phyloP scores from a whole-genome alignment of 2,888 invertebrate species.

The Colletes collaris region DNA sequence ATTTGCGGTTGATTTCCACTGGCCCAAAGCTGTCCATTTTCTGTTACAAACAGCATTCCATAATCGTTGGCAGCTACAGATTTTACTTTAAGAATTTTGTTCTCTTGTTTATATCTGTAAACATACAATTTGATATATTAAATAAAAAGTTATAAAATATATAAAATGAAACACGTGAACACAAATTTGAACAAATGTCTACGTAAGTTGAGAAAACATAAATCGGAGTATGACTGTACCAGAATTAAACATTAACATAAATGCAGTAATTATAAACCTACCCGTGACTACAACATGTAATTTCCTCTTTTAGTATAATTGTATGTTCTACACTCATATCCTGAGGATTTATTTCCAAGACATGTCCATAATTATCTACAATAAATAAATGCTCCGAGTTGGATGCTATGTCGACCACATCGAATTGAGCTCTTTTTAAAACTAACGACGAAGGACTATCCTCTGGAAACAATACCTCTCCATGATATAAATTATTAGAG shows the following conservation, averaged over 20 bases:
- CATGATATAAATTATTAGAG: conserved; percentile 82
- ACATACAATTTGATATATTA: conserved; percentile 3
- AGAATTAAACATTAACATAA: background rate
- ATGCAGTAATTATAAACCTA: conserved; percentile 44
- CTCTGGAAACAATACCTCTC: conserved; percentile 76
- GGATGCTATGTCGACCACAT: conserved; percentile 87
- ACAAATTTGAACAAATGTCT: no score
- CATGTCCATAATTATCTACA: conserved; percentile 86
- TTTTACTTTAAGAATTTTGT: conserved; percentile 86
- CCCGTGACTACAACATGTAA: conserved; percentile 87
- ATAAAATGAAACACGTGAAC: no score
- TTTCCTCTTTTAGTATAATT: conserved; percentile 86
- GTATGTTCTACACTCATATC: conserved; percentile 86
- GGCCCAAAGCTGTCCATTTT: conserved; percentile 88
- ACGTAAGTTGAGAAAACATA: no score
- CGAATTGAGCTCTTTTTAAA: conserved; percentile 84
- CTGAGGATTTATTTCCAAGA: conserved; percentile 85
- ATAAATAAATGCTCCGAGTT: conserved; percentile 86
- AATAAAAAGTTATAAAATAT: background rate
- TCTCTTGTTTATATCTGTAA: conserved; percentile 85
- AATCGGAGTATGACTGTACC: no score
- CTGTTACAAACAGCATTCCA: conserved; percentile 87
- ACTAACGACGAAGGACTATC: conserved; percentile 82
- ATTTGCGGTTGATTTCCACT: conserved; percentile 88
- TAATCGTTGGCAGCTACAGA: conserved; percentile 86